These are phyloP conservation scores for Phallusia fumigata DNA, from an alignment of 23 tunicate genomes.

Conservation along the genomic window DNA sequence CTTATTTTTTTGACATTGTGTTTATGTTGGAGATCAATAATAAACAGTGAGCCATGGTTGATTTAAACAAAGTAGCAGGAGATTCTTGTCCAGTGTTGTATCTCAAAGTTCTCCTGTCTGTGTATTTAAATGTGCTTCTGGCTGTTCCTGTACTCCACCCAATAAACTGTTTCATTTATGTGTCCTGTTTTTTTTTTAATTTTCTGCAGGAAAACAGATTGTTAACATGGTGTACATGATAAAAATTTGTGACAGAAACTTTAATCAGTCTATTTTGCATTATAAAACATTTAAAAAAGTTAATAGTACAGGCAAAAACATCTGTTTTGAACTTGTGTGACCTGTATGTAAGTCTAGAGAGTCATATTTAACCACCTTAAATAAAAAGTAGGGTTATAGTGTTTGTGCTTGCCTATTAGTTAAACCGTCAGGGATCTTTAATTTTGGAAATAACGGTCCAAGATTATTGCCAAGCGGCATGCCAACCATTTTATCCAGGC, in stretches of 20 bases:
- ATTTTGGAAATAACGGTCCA: conserved; percentile 23
- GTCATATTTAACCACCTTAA: no score
- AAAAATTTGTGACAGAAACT: no score
- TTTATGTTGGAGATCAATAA: background rate
- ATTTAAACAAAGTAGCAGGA: background rate
- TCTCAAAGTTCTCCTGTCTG: background rate
- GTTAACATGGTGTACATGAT: no score
- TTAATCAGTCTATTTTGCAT: no score
- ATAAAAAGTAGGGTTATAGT: no score
- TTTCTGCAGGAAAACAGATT: no score
- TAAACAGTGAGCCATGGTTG: background rate
- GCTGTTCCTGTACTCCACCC: conserved; percentile 5
- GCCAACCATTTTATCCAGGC: conserved; percentile 19
- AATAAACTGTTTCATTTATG: background rate
- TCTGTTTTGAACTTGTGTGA: no score
- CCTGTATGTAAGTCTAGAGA: no score
- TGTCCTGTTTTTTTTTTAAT: no score
- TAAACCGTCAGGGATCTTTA: conserved; percentile 15
- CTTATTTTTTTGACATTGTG: background rate
- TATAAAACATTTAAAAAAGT: no score
- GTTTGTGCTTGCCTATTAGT: background rate
- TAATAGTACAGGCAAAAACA: no score
- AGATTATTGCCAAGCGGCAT: background rate
- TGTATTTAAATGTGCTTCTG: background rate
- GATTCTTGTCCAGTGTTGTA: background rate